Base-by-base conservation (phyloP, 2,797 vertebrate genomes). In the Chrysolophus pictus region DNA sequence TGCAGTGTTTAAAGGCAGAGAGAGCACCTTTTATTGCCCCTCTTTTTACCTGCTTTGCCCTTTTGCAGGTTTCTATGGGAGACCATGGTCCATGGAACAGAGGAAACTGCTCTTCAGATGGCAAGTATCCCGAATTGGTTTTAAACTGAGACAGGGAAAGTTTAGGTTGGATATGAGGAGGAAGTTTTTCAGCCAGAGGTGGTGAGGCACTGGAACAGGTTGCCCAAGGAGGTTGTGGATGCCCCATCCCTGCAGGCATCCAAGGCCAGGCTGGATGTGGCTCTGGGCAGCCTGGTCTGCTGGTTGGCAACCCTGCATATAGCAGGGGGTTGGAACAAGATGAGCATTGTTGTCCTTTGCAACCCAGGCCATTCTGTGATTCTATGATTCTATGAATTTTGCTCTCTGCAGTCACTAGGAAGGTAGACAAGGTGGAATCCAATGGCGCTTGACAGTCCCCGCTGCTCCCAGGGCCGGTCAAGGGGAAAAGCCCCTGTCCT, bases 11-110 rank as follows among this genome's bases (percentile, higher is more conserved):
- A 51, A 49, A 81, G 51, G 15, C 28, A 33, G 49, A 59, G 35
- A 11, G 14, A 44, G 24, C 24, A 60, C 41, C n/a, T 67, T 37
- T 42, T 47, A 10, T 7, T 53, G 42, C 31, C 37, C 3, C 51
- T 53, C 16, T 53, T 53, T 53, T 29, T 49, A 53, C 29, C 28
- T 24, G 72, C 44, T 15, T 3, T 0, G 2, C 22, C 22, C 6
- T n/a, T 84, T 22, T 82, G 3, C 90, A 99, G 98, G 98, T 95
- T 99, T 99, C 97, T 99, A 98, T 39, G 98, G 98, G 46, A 97
- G 98, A 62, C 98, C 98, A 0, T 99, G 98, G 98, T 98, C 98
- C 65, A 98, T 98, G 98, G 98, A 98, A 77, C 98, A 99, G 94
- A 98, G 98, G 88, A 98, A 97, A 93, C 98, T 98, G 44, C 98